A percentile compares a stretch with the other conserved stretches of the same genome.
Evolutionary conservation across 2,888 invertebrate genomes (phyloP).

Genomic region (Sminthurides aquaticus): DNA sequence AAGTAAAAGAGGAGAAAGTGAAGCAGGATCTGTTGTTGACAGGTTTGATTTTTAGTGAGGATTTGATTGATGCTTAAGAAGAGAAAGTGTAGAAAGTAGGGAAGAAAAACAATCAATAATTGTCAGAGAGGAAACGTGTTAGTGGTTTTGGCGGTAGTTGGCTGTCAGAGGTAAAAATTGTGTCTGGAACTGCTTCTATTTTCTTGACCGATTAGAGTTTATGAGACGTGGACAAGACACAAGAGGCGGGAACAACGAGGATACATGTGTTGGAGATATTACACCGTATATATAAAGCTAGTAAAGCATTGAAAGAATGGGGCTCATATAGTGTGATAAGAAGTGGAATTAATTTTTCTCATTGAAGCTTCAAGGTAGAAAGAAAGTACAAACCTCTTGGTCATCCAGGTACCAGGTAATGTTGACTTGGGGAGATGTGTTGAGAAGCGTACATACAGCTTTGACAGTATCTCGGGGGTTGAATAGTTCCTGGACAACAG

Average conservation of each 20-base stretch:
- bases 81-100: background rate
- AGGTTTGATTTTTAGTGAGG: background rate
- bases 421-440: conserved; percentile 25
- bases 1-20: background rate
- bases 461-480: conserved; percentile 23
- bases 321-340: no score
- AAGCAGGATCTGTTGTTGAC: background rate
- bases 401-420: conserved; percentile 31
- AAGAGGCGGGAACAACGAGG: no score
- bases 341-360: no score
- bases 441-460: conserved; percentile 28
- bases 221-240: no score
- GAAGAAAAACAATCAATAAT: background rate
- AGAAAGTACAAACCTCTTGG: conserved; percentile 24
- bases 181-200: no score
- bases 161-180: no score
- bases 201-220: no score
- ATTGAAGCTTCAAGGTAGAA: no score
- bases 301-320: no score
- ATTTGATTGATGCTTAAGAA: background rate
- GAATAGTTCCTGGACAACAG: conserved; percentile 15
- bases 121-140: background rate
- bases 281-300: no score
- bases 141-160: no score
- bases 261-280: no score